These are phyloP conservation scores for Saguinus imperator DNA, from an alignment of 2,113 vertebrate genomes.

Conservation along the genomic window DNA sequence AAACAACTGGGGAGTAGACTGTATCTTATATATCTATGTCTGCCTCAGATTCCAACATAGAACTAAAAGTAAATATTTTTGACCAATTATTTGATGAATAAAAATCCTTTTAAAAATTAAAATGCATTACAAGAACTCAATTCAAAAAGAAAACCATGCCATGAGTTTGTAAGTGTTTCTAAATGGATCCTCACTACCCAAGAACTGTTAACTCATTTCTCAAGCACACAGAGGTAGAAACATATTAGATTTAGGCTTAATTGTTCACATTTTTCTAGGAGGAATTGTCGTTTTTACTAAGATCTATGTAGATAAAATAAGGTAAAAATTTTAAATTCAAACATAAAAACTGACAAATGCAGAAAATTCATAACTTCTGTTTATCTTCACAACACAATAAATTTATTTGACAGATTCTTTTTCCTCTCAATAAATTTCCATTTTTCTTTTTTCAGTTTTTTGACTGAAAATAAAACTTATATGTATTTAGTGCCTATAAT, in stretches of 20 bases:
- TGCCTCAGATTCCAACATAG: not conserved
- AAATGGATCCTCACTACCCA: not conserved
- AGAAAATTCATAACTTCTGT: not conserved
- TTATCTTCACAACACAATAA: not conserved
- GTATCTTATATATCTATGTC: not conserved
- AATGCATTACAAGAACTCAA: not conserved
- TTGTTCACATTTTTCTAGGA: not conserved
- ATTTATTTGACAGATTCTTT: not conserved
- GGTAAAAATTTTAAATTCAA: not conserved
- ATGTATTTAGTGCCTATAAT: not conserved
- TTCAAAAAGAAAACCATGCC: not conserved
- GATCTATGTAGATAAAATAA: not conserved
- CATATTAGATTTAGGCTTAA: not conserved
- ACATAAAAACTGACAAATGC: not conserved
- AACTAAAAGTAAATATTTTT: not conserved
- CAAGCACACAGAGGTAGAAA: not conserved
- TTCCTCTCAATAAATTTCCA: not conserved
- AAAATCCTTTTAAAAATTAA: slow-evolving; percentile 29
- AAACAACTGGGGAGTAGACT: not conserved
- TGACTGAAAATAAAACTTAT: not conserved
- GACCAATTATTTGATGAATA: not conserved
- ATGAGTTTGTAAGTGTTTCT: not conserved
- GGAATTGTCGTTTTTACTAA: not conserved
- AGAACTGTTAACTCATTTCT: not conserved
- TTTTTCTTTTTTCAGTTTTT: not conserved